Evolutionary conservation across 2,888 invertebrate genomes (phyloP), one percentile per base, ranked within the genome.

Genomic region (Trachelus tabidus): DNA sequence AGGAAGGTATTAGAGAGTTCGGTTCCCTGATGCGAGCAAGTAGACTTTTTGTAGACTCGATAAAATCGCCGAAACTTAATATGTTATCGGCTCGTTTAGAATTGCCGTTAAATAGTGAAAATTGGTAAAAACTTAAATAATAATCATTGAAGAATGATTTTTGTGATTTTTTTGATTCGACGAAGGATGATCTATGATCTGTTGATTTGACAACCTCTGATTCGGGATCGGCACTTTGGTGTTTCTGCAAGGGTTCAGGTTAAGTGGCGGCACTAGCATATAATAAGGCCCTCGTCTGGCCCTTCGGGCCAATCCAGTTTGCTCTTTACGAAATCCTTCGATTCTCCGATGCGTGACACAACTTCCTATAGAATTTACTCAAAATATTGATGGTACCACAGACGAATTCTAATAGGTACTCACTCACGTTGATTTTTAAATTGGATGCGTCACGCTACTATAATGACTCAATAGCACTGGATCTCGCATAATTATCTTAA

Each of bases 261-360:
- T 89, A 87, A 89, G 86, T 87, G 89, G 89, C 89, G 86, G 88
- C 84, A 85, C 83, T 86, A 86, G 85, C 85, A 84, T 86, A 85
- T 86, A 87, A 88, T 86, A 84, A 85, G 85, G 83, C 83, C 84
- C 81, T 82, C 79, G 89, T 89, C 88, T 88, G 89, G 86, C 85
- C 88, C 89, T 89, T 86, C 82, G 81, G 89, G 89, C 89, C 87
- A 88, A 87, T 86, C 84, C 83, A 83, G 83, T 85, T 86, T 79
- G 81, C 81, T 85, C 78, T 82, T 81, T 83, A 80, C 78, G 83
- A 82, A 81, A 84, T 82, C 81, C 68, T 69, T 35, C 76, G 71
- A 78, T 83, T 79, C 79, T 76, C 81, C 79, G 74, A 80, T 80
- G 77, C 76, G 69, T 71, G 31, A 71, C 71, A 31, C 9, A 71